Base-by-base conservation (phyloP, 2,797 vertebrate genomes). In the Rhinatrema bivittatum region DNA sequence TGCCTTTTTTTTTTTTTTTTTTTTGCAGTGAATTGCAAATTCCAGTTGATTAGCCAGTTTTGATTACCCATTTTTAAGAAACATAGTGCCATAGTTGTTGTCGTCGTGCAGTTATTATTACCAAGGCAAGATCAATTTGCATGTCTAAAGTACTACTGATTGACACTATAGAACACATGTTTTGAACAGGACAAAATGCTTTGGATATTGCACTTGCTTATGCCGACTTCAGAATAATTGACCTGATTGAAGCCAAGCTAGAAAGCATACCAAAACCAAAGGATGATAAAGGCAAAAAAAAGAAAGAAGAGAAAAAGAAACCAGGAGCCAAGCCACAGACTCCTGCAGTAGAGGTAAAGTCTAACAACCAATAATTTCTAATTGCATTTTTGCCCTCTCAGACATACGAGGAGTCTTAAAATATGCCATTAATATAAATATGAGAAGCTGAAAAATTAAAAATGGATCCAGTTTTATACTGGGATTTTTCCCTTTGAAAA, bases 161-260 rank as follows among this genome's bases (percentile, higher is more conserved):
- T 28, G 26, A 28, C n/a, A n/a, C n/a, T n/a, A n/a, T n/a, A n/a
- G n/a, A n/a, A n/a, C n/a, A n/a, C n/a, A n/a, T n/a, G n/a, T n/a
- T n/a, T 49, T 25, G 17, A 46, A 46, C 47, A 97, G 92, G 75
- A 35, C 78, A 85, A 41, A 87, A 47, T 48, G 85, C 79, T 46
- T 79, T 96, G 21, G 86, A 93, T 25, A 44, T 92, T 29, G 91
- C 93, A 32, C 62, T 50, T 42, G 72, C 65, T 2, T 93, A 87
- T 50, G 85, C 70, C 43, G 83, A 97, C 52, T 50, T 64, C 10
- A 64, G 67, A 50, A 64, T 92, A 40, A 79, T 89, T 42, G 62
- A 83, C 20, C 41, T 94, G 62, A 67, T 97, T 13, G 68, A 85
- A 71, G 70, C 80, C 18, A 82, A 84, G 50, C 42, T 87, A 63